Conservation (phyloP, 1,140 invertebrate species). For the Hydropsyche tenuis region DNA sequence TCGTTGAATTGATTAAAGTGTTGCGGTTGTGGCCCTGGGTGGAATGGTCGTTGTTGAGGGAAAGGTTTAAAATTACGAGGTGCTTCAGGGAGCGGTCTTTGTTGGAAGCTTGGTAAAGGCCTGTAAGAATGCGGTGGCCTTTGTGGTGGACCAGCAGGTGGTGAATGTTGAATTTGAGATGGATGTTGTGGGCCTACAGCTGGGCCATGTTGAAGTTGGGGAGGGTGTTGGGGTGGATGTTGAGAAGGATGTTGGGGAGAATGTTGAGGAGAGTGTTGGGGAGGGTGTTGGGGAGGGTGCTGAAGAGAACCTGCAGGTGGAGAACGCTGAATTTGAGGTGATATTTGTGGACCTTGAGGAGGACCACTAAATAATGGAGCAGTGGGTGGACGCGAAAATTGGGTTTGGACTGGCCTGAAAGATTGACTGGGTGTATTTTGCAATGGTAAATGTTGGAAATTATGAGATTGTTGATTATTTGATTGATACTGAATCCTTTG, state of each 20-base stretch:
- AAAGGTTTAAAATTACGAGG: constrained; percentile 52
- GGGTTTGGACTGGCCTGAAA: constrained; percentile 54
- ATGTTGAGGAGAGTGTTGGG: constrained; percentile 53
- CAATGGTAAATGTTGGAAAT: constrained; percentile 56
- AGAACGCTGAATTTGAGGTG: constrained; percentile 54
- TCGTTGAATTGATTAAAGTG: constrained; percentile 58
- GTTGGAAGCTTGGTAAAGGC: constrained; percentile 38
- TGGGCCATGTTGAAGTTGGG: constrained; percentile 29
- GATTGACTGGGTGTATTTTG: constrained; percentile 56
- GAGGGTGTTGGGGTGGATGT: constrained; percentile 52
- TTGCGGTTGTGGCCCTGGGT: constrained; percentile 54
- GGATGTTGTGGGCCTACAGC: constrained; percentile 7
- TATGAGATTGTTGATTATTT: constrained; percentile 49
- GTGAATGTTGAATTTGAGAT: constrained; percentile 48
- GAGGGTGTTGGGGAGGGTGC: constrained; percentile 53
- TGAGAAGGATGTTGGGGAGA: constrained; percentile 48
- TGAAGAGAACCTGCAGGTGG: constrained; percentile 55
- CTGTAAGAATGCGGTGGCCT: constrained; percentile 41
- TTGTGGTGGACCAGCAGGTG: constrained; percentile 53
- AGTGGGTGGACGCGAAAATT: constrained; percentile 45
- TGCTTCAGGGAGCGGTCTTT: constrained; percentile 36
- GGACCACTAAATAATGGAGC: constrained; percentile 48
- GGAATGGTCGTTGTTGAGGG: constrained; percentile 57
- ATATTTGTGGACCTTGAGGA: constrained; percentile 43
- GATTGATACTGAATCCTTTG: constrained; percentile 57